Conservation (phyloP, 2,888 invertebrate genomes). For the Laspeyria flexula region DNA sequence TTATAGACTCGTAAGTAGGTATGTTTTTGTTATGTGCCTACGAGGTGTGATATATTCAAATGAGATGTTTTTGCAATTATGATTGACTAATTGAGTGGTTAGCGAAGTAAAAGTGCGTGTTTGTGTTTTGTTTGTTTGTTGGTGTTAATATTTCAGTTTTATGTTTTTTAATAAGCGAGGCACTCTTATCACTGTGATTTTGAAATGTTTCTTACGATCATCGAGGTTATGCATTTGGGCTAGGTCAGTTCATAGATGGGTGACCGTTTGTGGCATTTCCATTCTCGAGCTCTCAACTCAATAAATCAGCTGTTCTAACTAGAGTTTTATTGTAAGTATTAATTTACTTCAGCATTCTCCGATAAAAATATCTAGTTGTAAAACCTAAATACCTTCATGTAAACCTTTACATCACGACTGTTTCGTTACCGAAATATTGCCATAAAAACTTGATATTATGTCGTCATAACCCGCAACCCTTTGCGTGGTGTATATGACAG, state of each 20-base stretch:
- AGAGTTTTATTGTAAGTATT: no score
- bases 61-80: not conserved
- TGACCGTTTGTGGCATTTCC: no score
- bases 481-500: conserved; percentile 31
- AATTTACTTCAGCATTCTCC: not conserved
- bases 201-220: no score
- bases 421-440: conserved; percentile 12
- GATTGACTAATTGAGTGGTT: not conserved
- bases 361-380: not conserved
- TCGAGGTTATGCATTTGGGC: no score
- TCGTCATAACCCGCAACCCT: conserved; percentile 32
- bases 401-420: not conserved
- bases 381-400: not conserved
- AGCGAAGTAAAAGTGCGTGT: conserved; percentile 1
- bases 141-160: no score
- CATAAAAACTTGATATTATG: conserved; percentile 28
- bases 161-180: no score
- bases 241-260: no score
- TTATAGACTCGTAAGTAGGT: not conserved
- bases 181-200: no score
- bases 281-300: no score
- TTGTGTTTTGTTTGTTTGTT: no score
- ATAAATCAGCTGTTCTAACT: no score
- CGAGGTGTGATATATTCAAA: conserved; percentile 4
- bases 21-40: conserved; percentile 1